Evolutionary conservation across 1,140 invertebrate genomes (phyloP).

Genomic region (Hetaerina americana): DNA sequence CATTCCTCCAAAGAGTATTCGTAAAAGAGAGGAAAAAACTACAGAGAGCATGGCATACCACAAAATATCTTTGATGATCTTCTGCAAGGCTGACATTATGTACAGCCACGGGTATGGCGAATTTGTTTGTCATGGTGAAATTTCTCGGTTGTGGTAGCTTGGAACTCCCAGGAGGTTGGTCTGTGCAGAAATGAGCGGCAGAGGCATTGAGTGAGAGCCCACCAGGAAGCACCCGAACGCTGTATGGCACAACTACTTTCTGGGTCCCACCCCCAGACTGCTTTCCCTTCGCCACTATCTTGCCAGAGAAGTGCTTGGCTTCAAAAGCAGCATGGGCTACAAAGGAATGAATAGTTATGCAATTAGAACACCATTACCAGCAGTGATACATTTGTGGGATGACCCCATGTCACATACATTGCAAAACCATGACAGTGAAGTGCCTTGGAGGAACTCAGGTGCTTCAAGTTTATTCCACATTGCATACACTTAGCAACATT

Average conservation of each 20-base stretch:
- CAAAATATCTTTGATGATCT: conserved; percentile 46
- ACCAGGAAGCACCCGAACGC: conserved; percentile 38
- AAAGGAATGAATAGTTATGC: conserved; percentile 15
- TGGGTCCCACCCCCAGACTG: conserved; percentile 32
- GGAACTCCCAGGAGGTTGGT: conserved; percentile 26
- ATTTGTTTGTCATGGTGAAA: conserved; percentile 54
- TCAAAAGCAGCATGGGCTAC: conserved; percentile 40
- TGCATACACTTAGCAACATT: too few relatives aligned
- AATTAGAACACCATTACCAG: not conserved
- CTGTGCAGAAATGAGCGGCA: conserved; percentile 39
- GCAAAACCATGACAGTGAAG: too few relatives aligned
- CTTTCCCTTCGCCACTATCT: conserved; percentile 54
- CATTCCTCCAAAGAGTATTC: not conserved
- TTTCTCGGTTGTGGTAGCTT: conserved; percentile 26
- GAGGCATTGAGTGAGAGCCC: conserved; percentile 39
- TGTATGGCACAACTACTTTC: conserved; percentile 45
- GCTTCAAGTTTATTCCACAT: too few relatives aligned
- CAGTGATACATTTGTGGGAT: not conserved
- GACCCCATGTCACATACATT: not conserved
- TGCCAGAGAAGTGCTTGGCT: conserved; percentile 42
- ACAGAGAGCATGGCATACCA: conserved; percentile 30
- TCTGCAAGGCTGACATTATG: conserved; percentile 50
- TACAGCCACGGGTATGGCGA: conserved; percentile 52
- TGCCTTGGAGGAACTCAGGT: too few relatives aligned
- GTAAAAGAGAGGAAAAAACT: conserved; percentile 1